Base-by-base conservation (phyloP, 1,140 invertebrate species). In the Lucilia cuprina region DNA sequence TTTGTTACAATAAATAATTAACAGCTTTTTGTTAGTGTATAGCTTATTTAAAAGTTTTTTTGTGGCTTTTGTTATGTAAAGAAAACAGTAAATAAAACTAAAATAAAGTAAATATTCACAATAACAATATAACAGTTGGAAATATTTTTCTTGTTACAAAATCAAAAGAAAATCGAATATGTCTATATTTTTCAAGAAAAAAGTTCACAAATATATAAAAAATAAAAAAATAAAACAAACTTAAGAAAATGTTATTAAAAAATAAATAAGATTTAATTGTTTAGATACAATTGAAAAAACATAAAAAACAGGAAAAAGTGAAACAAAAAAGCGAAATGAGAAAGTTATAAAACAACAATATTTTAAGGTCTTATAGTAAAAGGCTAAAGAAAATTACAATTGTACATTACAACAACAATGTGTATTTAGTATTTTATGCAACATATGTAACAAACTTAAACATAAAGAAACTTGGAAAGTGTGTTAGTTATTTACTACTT, bases 381-480 rank as follows among this genome's bases (percentile, higher is more conserved):
- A 41, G 21, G 19, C 74, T 21, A 10, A 77, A 41, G 74, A 41
- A 41, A 34, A 30, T n/a, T 7, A n/a, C 14, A 60, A 60, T 60
- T 60, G n/a, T 60, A 60, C 7, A 7, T 12, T 60, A 60, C 14
- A 60, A 60, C 14, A 60, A 60, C 55, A 60, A 60, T 60, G 14
- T 60, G 14, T 60, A n/a, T 60, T 60, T n/a, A 60, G 55, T n/a
- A n/a, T 21, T 80, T 80, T 80, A 80, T 49, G 77, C 77, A 80
- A 80, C 77, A 78, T 41, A 80, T 49, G 41, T 80, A 80, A 80
- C 77, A 10, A 49, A 47, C 25, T 49, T 25, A 30, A 80, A n/a
- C 25, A 80, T 21, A 50, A 80, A 17, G 21, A 80, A 9, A 21
- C 7, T 7, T 7, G 34, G 34, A 17, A 60, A 17, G 13, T 60